Evolutionary conservation across 2,888 invertebrate species (phyloP), one percentile per base, ranked within the genome.

Genomic region (Pycnomerus fuliginosus): DNA sequence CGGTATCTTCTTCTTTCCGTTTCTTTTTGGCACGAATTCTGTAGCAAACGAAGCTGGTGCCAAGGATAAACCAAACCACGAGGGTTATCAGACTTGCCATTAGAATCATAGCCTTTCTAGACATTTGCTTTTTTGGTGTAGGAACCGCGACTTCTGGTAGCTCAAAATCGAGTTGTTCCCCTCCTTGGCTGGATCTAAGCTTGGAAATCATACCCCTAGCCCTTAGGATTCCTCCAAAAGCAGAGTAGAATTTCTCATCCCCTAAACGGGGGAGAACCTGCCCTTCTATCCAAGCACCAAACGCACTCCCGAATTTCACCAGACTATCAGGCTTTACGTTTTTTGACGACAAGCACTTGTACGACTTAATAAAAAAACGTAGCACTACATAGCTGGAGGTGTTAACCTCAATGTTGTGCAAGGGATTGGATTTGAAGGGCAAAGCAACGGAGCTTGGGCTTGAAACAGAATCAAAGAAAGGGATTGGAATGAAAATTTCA

Each of bases 241-340:
- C 80, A 2, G 80, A 70, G 56, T 84, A 84, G 54, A 83, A 74
- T 43, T 76, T 73, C 3, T 82, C 80, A 54, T 84, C 82, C 32
- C 73, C 72, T 11, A 84, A 70, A 59, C 78, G 81, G 1, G 65
- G 61, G 1, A 64, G 16, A 11, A 73, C 72, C 53, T 73, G 74
- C 60, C 62, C 59, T 12, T 65, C 57, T 1, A 84, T 67, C 81
- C 83, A 84, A 1, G 65, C 52, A 48, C 76, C 76, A 24, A 82
- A 75, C 43, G 74, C 73, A 10, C 69, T 65, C 15, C 80, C 76
- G 58, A 82, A 84, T 11, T 68, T 65, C 1, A 61, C 53, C 4
- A 74, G 54, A 11, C 61, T 62, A 1, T 52, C 52, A 15, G 69
- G 65, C n/a, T 63, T 58, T 8, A 69, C 64, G 7, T 70, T 68